Evolutionary conservation across 1,140 invertebrate species (phyloP).

Genomic region (Lepidurus arcticus): DNA sequence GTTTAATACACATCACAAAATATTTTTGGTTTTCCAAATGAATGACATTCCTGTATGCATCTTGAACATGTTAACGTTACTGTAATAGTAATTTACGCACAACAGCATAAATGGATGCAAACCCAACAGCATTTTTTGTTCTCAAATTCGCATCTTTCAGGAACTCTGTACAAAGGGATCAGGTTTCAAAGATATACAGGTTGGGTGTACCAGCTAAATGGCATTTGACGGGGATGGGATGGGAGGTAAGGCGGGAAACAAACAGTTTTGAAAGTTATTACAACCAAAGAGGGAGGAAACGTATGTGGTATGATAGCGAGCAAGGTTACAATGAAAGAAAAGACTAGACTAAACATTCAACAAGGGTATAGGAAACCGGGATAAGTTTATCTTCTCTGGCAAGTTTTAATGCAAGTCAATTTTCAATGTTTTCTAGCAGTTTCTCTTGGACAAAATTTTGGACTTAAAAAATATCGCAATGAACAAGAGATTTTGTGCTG

Average conservation of each 20-base stretch:
- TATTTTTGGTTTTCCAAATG: slow-evolving; percentile 10
- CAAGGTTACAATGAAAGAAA: slow-evolving; percentile 10
- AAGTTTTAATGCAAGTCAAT: background rate
- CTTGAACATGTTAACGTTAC: background rate
- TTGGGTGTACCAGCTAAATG: background rate
- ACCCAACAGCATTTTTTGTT: background rate
- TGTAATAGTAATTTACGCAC: slow-evolving; percentile 19
- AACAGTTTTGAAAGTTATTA: background rate
- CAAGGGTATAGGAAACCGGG: slow-evolving; percentile 8
- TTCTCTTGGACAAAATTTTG: background rate
- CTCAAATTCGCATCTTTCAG: background rate
- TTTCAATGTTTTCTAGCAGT: background rate
- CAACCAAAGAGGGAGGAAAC: background rate
- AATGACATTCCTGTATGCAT: background rate
- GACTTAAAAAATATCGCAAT: slow-evolving; percentile 2
- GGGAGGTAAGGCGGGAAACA: background rate
- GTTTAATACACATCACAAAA: slow-evolving; percentile 18
- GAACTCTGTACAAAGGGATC: background rate
- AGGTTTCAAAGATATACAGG: background rate
- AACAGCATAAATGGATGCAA: background rate
- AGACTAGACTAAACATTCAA: slow-evolving; percentile 17
- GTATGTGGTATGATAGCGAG: background rate
- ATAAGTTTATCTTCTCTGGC: background rate
- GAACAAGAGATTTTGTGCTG: slow-evolving; percentile 15
- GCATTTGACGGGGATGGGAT: background rate